Percentiles rank a stretch among this genome's conserved stretches.
Evolutionary conservation across 2,888 invertebrate species (phyloP).

Genomic region (Limnephilus marmoratus): DNA sequence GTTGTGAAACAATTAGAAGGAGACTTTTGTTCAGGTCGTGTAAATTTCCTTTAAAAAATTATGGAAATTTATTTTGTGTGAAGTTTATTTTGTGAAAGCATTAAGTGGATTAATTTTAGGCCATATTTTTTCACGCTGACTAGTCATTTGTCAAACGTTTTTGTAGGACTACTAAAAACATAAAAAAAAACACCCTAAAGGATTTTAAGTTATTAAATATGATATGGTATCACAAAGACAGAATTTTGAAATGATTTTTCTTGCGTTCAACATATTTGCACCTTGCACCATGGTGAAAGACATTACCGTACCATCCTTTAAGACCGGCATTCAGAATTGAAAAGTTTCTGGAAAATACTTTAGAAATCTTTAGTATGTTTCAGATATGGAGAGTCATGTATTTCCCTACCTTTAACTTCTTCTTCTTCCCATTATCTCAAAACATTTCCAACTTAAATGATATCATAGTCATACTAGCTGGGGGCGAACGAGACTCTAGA

Average conservation of each 20-base stretch:
- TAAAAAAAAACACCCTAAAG: not conserved
- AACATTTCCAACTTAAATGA: not conserved
- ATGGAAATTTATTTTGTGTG: constrained; percentile 1
- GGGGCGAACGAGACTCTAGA: not conserved
- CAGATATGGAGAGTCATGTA: not conserved
- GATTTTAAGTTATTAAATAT: not conserved
- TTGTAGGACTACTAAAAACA: not conserved
- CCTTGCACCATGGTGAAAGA: not conserved
- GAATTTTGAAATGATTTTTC: not conserved
- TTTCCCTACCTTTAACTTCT: not conserved
- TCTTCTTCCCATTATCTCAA: not conserved
- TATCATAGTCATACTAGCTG: not conserved
- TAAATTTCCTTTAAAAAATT: constrained; percentile 20
- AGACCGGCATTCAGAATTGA: not conserved
- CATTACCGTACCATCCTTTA: too few relatives aligned
- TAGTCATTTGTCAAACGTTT: not conserved
- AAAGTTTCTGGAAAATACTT: not conserved
- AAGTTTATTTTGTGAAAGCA: not conserved
- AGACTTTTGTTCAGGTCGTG: not conserved
- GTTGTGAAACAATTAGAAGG: constrained; percentile 18
- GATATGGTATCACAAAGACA: not conserved
- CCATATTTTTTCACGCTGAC: not conserved
- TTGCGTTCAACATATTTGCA: not conserved
- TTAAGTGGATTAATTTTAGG: not conserved
- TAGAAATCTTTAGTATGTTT: not conserved